Evolutionary conservation across 2,113 vertebrate genomes (phyloP).

Genomic region (Hippolais icterina): DNA sequence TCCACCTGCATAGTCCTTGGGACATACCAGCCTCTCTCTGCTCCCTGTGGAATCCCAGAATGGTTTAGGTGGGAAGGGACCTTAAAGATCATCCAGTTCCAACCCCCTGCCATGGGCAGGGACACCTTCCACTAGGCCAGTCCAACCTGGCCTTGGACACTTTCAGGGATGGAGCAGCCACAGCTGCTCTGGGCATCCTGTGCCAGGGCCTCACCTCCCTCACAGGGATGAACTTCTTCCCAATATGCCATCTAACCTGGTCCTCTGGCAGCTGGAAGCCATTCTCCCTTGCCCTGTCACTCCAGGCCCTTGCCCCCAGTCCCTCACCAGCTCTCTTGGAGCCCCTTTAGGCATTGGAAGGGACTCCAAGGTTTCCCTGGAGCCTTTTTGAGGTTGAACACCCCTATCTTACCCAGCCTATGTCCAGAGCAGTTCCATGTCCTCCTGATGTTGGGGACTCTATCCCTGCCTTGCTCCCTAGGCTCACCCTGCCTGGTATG

Average conservation of each 20-base stretch:
- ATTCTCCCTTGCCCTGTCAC: not conserved
- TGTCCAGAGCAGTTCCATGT: not conserved
- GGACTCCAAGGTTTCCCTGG: not conserved
- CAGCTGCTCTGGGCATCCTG: not conserved
- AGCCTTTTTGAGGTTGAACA: not conserved
- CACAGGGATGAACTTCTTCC: not conserved
- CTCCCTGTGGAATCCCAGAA: not conserved
- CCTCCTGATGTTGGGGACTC: not conserved
- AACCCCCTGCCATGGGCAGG: not conserved
- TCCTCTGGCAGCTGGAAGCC: not conserved
- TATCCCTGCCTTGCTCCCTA: no score
- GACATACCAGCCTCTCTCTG: not conserved
- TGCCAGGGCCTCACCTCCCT: not conserved
- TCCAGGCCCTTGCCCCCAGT: not conserved
- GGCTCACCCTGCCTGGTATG: not conserved
- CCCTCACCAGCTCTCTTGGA: not conserved
- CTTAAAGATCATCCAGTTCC: not conserved
- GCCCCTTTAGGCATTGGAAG: not conserved
- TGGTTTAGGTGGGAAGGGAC: not conserved
- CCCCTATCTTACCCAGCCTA: not conserved
- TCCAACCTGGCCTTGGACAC: not conserved
- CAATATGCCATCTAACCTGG: not conserved
- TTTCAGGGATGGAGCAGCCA: not conserved
- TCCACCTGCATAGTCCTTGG: not conserved
- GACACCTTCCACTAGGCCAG: not conserved